Evolutionary conservation across 2,113 vertebrate genomes (phyloP).

Genomic region (Rousettus leschenaultii): DNA sequence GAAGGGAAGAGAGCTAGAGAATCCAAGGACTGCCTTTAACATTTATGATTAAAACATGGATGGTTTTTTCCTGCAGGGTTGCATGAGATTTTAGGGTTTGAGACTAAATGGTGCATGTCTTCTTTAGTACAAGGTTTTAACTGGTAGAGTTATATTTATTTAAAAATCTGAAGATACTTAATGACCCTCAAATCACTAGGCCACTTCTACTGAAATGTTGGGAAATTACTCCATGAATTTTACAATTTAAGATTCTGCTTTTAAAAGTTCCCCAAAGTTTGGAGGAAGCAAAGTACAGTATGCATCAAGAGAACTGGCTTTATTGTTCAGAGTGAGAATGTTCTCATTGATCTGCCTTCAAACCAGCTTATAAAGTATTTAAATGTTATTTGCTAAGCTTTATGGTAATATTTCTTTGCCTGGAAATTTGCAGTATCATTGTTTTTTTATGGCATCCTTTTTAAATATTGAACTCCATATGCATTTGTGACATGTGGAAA

Average conservation of each 20-base stretch:
- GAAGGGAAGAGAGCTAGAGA: neutral
- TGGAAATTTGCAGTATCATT: slow-evolving; percentile 46
- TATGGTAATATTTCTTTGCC: neutral
- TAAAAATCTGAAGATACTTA: slow-evolving; percentile 6
- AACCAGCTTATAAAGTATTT: neutral
- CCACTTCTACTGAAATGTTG: neutral
- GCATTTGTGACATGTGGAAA: neutral
- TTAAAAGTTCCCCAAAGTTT: neutral
- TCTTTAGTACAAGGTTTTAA: neutral
- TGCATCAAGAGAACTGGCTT: neutral
- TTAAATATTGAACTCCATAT: neutral
- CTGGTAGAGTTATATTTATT: neutral
- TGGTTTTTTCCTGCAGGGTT: neutral
- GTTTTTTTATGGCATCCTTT: slow-evolving; percentile 30
- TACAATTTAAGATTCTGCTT: neutral
- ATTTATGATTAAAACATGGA: neutral
- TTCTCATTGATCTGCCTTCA: neutral
- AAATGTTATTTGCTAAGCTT: neutral
- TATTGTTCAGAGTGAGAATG: neutral
- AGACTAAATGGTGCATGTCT: neutral
- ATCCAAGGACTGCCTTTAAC: neutral
- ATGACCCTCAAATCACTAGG: neutral
- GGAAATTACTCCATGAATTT: neutral
- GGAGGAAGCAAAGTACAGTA: neutral
- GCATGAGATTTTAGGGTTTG: neutral